phyloP scores from a whole-genome alignment of 30 jellyfish, hydroid and myxozoan genomes.

The Chironex yamaguchii region DNA sequence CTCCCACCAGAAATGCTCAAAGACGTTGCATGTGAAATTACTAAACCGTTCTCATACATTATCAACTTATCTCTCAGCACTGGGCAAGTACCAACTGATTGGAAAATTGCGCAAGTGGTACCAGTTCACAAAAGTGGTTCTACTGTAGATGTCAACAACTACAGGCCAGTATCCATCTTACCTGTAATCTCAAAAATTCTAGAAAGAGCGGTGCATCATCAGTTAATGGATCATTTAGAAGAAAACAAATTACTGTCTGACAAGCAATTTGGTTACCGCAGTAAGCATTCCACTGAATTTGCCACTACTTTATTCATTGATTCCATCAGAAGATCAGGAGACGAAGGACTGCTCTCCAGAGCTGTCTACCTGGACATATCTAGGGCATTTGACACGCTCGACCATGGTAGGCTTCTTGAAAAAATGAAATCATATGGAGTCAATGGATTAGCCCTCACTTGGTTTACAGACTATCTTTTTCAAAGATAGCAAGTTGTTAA shows the following conservation, averaged over 20 bases:
- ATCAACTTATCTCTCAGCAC: constrained; percentile 53
- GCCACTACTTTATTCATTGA: not conserved
- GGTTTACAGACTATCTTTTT: not conserved
- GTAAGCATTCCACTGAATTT: not conserved
- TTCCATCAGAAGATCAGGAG: not conserved
- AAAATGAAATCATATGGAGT: not conserved
- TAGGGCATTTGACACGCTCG: not conserved
- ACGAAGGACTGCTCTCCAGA: not conserved
- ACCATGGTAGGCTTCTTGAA: not conserved
- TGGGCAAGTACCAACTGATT: constrained; percentile 60
- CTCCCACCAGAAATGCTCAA: constrained; percentile 67
- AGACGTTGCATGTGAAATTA: constrained; percentile 52
- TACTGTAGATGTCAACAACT: constrained; percentile 38
- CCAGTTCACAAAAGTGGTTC: constrained; percentile 63
- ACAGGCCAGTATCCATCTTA: constrained; percentile 12
- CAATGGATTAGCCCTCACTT: not conserved
- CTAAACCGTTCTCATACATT: constrained; percentile 59
- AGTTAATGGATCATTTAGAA: too few species aligned
- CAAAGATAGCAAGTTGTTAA: not conserved
- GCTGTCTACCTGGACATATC: not conserved
- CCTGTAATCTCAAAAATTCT: constrained; percentile 16
- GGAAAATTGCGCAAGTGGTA: constrained; percentile 64
- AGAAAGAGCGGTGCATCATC: constrained; percentile 18
- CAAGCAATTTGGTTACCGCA: not conserved
- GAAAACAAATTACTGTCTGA: not conserved